Base-by-base conservation (phyloP, 2,888 invertebrate genomes). In the Apamea anceps region DNA sequence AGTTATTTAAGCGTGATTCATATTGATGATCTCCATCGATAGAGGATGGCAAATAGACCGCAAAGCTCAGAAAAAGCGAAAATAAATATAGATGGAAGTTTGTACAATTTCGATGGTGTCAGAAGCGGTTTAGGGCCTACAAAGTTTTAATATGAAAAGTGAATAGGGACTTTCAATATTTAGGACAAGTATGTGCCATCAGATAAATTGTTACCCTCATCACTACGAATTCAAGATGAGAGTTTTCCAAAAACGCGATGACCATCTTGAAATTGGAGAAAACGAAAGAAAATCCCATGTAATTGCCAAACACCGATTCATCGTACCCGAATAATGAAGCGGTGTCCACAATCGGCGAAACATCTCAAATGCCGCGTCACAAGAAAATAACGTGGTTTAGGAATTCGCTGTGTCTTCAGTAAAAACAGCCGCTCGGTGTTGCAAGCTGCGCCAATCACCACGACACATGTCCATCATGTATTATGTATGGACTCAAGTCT, bases 391-490 rank as follows among this genome's bases (percentile, higher is more conserved):
- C 88, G 72, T 37, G 75, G 72, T 80, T 83, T 75, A 80, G 79
- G 86, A 87, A 87, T 88, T 77, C 79, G 65, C 74, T 76, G 83
- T 32, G 73, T 71, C 71, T 48, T 42, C 75, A 67, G 80, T 75
- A 91, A 91, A 91, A 91, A 92, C 85, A 79, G 77, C 68, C 75
- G 79, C 82, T 72, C 83, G 73, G 87, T 82, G 88, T 89, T 89
- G 84, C 85, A 85, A 83, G 86, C 82, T 87, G 89, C 83, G 89
- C 92, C 92, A 91, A 93, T 93, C 93, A 93, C 82, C 86, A 79
- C 80, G 90, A 94, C 94, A 94, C 92, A 92, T 94, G 94, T 94
- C 87, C 75, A 75, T 85, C 86, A 94, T 95, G 94, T 92, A 90
- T 95, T 88, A 94, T 88, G 84, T 82, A 88, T 90, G 91, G 72